Evolutionary conservation across 2,888 invertebrate species (phyloP).

Genomic region (Chrysopilus asiliformis): DNA sequence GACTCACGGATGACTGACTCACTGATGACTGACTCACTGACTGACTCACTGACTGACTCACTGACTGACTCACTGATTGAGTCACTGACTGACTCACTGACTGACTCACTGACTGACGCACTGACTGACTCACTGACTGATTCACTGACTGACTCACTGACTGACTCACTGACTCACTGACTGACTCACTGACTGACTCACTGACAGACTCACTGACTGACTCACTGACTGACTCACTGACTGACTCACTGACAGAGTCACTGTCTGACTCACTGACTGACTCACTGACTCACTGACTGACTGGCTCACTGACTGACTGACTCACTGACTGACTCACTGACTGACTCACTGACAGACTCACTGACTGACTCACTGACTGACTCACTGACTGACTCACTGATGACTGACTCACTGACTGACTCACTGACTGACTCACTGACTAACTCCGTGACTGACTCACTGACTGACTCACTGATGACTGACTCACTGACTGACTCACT

Average conservation of each 20-base stretch:
- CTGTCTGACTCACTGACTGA: neutral
- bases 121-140: conserved; percentile 3
- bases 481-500: no score
- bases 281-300: neutral
- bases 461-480: no score
- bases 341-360: no score
- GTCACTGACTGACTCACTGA: no score
- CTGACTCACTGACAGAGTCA: conserved; percentile 3
- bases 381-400: no score
- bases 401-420: no score
- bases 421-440: no score
- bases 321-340: no score
- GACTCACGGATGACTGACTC: conserved; percentile 1
- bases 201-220: conserved; percentile 1
- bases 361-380: no score
- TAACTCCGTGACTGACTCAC: no score
- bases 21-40: conserved; percentile 2
- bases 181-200: conserved; percentile 3
- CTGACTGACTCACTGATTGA: conserved; percentile 1
- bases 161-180: conserved; percentile 2
- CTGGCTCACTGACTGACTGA: neutral
- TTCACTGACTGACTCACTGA: conserved; percentile 1
- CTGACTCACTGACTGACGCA: conserved; percentile 3
- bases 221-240: conserved; percentile 3
- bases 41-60: conserved; percentile 1